Evolutionary conservation across 2,797 vertebrate genomes (phyloP).

Genomic region (Gambelia wislizenii): DNA sequence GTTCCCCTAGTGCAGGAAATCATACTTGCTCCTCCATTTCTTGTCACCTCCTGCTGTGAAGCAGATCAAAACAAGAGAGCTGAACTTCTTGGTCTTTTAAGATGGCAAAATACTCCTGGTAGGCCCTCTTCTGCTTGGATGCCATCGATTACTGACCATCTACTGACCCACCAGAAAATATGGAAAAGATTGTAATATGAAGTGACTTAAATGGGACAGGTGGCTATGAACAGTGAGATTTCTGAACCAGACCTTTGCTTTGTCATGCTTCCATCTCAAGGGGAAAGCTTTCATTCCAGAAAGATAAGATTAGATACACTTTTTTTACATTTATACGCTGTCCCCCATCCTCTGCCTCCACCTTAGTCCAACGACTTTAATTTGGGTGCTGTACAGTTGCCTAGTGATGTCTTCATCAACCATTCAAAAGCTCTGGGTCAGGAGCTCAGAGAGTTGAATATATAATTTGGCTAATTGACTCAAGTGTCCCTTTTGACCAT

Average conservation of each 20-base stretch:
- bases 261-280: slow-evolving; percentile 49
- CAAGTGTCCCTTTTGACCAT: slow-evolving; percentile 74
- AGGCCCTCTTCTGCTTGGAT: not conserved
- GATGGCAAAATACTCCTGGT: not conserved
- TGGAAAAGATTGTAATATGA: not conserved
- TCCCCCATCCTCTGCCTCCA: not conserved
- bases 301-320: slow-evolving; percentile 63
- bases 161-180: slow-evolving; percentile 9
- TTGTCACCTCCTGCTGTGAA: not conserved
- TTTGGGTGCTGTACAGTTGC: slow-evolving; percentile 36
- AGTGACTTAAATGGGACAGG: not conserved
- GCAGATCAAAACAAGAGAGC: not conserved
- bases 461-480: slow-evolving; percentile 70
- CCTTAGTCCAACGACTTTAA: slow-evolving; percentile 50
- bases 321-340: not conserved
- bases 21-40: not conserved
- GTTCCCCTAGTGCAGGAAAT: not conserved
- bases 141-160: not conserved
- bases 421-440: slow-evolving; percentile 70
- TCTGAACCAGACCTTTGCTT: slow-evolving; percentile 12
- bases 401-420: slow-evolving; percentile 74
- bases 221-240: not conserved
- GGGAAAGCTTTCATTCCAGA: slow-evolving; percentile 35
- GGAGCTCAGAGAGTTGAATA: slow-evolving; percentile 76
- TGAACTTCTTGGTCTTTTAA: not conserved